Evolutionary conservation across 2,113 vertebrate genomes (phyloP), one percentile per base, ranked within the genome.

Genomic region (Sitta europaea): DNA sequence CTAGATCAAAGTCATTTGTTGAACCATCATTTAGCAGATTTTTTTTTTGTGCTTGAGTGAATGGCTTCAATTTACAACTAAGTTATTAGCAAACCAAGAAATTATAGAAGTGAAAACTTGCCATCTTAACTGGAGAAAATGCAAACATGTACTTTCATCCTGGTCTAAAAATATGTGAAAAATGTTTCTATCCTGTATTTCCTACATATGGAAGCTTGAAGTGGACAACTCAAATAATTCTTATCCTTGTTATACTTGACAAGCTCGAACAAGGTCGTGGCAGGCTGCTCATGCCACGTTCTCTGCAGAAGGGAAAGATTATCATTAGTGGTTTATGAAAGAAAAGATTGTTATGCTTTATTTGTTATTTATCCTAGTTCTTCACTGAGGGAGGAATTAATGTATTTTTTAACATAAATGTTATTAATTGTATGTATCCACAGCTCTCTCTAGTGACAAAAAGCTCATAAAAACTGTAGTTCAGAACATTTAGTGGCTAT

Each of bases 371-470:
- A 31, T 62, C 38, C 23, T 73, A 77, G 72, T 82, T 94, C 40
- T 91, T 76, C 84, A 90, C 13, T 43, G 63, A 77, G 55, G 83
- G 43, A 87, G 22, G n/a, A 74, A 91, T 87, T 48, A 73, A 87
- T 77, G 28, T 73, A 54, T 78, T 95, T 95, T 96, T 85, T 58
- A 88, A 71, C 63, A 74, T 93, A 77, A 92, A 67, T 77, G 4
- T 77, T 94, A 86, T 91, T 97, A 96, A 92, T 79, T 90, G 25
- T 72, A 63, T 53, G 43, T 77, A 89, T 94, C 74, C 90, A 71
- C 63, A 94, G 63, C 80, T 96, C 86, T 96, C 94, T 95, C 92
- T 94, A 91, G 74, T 86, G 91, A 93, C 73, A 94, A 92, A 74
- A 91, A 78, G 7, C 57, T 94, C 79, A 65, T 92, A 54, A 95